phyloP scores from a whole-genome alignment of 2,888 invertebrate species.

The Horisme vitalbata region DNA sequence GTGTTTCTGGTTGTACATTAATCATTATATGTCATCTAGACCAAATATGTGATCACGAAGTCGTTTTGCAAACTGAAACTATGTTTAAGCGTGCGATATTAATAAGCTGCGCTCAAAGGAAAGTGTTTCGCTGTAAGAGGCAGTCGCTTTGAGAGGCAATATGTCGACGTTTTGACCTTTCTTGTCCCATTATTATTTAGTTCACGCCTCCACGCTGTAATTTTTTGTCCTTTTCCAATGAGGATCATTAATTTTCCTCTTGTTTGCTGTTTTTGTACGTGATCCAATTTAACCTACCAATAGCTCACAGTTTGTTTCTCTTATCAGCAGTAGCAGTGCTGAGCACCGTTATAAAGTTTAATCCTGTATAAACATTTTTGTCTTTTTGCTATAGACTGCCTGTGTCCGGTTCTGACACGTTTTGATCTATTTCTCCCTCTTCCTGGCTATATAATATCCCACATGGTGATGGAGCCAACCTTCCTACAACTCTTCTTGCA shows the following conservation, averaged over 20 bases:
- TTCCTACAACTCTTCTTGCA: no score
- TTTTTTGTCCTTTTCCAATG: conserved; percentile 40
- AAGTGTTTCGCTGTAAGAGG: conserved; percentile 27
- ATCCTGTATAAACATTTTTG: conserved; percentile 1
- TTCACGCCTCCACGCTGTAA: conserved; percentile 41
- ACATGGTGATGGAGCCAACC: no score
- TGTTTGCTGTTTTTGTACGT: conserved; percentile 34
- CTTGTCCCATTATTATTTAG: conserved; percentile 48
- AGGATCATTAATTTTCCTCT: conserved; percentile 48
- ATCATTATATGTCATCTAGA: conserved; percentile 12
- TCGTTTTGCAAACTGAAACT: conserved; percentile 9
- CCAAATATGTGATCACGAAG: conserved; percentile 5
- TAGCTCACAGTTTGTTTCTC: no score
- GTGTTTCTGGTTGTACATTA: conserved; percentile 16
- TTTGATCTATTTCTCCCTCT: no score
- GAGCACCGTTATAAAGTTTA: conserved; percentile 2
- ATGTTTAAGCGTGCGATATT: conserved; percentile 4
- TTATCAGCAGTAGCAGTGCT: no score
- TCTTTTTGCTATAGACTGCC: background rate
- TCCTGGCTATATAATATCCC: no score
- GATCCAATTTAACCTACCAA: no score
- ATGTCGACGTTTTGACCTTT: conserved; percentile 48
- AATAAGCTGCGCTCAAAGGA: conserved; percentile 14
- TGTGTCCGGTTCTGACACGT: background rate
- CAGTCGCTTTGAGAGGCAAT: conserved; percentile 47